phyloP scores from a whole-genome alignment of 2,888 invertebrate species.

The Euclidia mi region DNA sequence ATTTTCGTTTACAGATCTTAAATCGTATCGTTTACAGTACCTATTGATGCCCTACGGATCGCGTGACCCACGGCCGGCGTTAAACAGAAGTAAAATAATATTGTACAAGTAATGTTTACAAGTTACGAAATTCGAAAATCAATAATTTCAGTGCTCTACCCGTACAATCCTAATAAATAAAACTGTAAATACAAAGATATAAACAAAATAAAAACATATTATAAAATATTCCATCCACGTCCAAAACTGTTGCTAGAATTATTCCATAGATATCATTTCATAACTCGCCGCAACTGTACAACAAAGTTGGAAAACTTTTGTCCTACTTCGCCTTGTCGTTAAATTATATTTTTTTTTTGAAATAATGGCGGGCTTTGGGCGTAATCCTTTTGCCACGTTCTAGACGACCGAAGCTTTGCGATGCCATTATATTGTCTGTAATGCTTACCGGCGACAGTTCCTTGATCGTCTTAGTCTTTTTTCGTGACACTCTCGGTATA shows the following conservation, averaged over 20 bases:
- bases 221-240: not conserved
- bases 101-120: too few species aligned
- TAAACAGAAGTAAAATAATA: too few species aligned
- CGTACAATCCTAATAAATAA: too few species aligned
- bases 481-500: conserved; percentile 5
- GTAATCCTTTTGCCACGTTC: conserved; percentile 55
- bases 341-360: conserved; percentile 57
- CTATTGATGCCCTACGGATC: too few species aligned
- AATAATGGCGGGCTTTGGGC: conserved; percentile 41
- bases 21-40: too few species aligned
- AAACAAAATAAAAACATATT: too few species aligned
- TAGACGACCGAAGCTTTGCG: conserved; percentile 28
- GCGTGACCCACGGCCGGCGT: too few species aligned
- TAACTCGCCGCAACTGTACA: conserved; percentile 24
- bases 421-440: conserved; percentile 33
- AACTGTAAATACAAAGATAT: too few species aligned
- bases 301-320: conserved; percentile 49
- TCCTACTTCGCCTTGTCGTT: conserved; percentile 44
- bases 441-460: conserved; percentile 20
- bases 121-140: too few species aligned
- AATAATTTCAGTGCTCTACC: too few species aligned
- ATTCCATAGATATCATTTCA: conserved; percentile 13
- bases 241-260: not conserved
- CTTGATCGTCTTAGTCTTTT: conserved; percentile 18
- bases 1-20: too few species aligned